phyloP scores from a whole-genome alignment of 2,888 invertebrate species.

The Acleris cristana region DNA sequence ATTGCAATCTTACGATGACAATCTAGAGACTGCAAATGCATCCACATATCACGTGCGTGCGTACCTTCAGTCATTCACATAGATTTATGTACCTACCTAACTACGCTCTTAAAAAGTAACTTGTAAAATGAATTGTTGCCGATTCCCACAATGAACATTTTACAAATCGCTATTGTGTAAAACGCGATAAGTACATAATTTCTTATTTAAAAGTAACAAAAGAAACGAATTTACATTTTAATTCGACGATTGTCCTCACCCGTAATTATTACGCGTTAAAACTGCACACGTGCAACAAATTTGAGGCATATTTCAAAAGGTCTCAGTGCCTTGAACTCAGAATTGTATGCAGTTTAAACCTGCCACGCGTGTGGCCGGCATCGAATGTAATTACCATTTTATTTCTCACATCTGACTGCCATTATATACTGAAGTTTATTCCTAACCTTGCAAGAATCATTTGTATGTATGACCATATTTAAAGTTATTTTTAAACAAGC shows the following conservation, averaged over 20 bases:
- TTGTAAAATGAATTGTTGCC: no score
- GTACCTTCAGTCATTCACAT: no score
- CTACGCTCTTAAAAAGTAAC: no score
- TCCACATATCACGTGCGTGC: no score
- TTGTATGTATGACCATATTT: constrained; percentile 16
- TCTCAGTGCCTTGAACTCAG: no score
- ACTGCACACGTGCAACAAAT: constrained; percentile 20
- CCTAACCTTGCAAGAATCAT: constrained; percentile 22
- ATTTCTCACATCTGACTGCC: constrained; percentile 34
- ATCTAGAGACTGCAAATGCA: no score
- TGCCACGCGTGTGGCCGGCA: no score
- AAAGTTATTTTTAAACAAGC: constrained; percentile 19
- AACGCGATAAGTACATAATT: not conserved
- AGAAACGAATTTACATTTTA: constrained; percentile 11
- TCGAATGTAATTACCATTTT: constrained; percentile 2
- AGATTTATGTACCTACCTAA: no score
- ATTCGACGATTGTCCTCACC: constrained; percentile 17
- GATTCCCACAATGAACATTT: no score
- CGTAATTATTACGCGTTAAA: constrained; percentile 16
- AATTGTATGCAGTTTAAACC: no score
- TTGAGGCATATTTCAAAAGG: constrained; percentile 21
- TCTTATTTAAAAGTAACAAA: constrained; percentile 3
- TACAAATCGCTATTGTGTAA: no score
- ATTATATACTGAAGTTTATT: constrained; percentile 31
- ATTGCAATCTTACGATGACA: no score